These are phyloP conservation scores for Clivina fossor DNA, from an alignment of 2,888 invertebrate species.

Conservation along the genomic window DNA sequence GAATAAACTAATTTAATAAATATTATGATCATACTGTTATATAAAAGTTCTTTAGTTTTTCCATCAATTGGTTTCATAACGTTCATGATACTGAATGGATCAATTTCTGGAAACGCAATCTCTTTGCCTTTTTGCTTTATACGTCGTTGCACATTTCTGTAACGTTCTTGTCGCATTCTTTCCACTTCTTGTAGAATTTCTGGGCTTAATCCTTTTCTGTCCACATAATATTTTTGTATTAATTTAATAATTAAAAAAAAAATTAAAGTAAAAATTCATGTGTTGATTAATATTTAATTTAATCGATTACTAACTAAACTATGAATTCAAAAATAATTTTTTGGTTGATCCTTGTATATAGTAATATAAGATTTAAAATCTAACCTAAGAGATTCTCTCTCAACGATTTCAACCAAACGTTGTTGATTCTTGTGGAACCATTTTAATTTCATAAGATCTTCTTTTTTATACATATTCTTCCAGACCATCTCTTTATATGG, in stretches of 20 bases:
- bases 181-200: slow-evolving; percentile 45
- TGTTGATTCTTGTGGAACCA: slow-evolving; percentile 51
- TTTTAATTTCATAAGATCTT: slow-evolving; percentile 47
- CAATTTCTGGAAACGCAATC: slow-evolving; percentile 37
- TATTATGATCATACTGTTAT: slow-evolving; percentile 52
- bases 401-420: slow-evolving; percentile 43
- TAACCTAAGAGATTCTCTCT: slow-evolving; percentile 12
- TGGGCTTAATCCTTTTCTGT: slow-evolving; percentile 39
- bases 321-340: too few species aligned
- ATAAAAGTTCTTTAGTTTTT: slow-evolving; percentile 53
- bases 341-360: too few species aligned
- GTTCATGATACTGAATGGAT: slow-evolving; percentile 39
- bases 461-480: slow-evolving; percentile 42
- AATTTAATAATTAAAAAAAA: too few species aligned
- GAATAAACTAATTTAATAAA: too few species aligned
- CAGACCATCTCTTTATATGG: slow-evolving; percentile 20
- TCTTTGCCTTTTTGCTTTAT: slow-evolving; percentile 37
- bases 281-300: too few species aligned
- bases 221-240: too few species aligned
- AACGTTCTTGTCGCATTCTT: slow-evolving; percentile 38
- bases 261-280: too few species aligned
- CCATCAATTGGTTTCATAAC: slow-evolving; percentile 59
- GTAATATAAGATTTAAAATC: too few species aligned
- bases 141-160: slow-evolving; percentile 37
- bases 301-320: too few species aligned